Percentiles rank a stretch among this genome's conserved stretches.
Evolutionary conservation across 2,797 vertebrate species (phyloP).

Genomic region (Nyctalus aviator): DNA sequence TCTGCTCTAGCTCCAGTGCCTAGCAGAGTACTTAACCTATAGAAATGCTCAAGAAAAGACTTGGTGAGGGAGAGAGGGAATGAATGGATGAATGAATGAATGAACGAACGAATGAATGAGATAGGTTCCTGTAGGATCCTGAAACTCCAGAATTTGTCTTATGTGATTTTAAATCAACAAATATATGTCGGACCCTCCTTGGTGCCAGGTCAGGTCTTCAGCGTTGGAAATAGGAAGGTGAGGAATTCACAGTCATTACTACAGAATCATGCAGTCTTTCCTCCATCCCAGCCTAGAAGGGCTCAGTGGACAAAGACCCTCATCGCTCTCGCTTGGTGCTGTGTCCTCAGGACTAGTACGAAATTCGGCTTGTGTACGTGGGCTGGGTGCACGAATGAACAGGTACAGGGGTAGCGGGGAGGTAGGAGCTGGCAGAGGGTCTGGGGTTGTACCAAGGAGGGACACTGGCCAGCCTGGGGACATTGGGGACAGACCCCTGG

Average conservation of each 20-base stretch:
- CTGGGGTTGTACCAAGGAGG: background rate
- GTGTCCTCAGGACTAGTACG: background rate
- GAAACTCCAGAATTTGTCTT: background rate
- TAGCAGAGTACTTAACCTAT: background rate
- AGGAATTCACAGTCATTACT: background rate
- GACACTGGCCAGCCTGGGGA: background rate
- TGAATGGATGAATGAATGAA: too few species aligned
- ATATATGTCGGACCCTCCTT: background rate
- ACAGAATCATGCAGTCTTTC: background rate
- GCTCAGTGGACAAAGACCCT: background rate
- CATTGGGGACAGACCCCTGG: background rate
- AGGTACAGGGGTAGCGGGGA: background rate
- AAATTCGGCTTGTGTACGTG: rapidly evolving
- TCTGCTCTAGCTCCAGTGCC: background rate
- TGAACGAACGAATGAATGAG: background rate
- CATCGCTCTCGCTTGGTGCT: background rate
- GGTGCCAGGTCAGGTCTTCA: background rate
- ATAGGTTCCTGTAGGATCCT: background rate
- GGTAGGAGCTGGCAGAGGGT: background rate
- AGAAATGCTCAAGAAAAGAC: background rate
- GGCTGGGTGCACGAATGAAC: background rate
- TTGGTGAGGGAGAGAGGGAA: background rate
- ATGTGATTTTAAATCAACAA: background rate
- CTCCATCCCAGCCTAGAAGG: background rate
- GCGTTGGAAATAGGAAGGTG: background rate